Percentiles rank a stretch among this genome's conserved stretches.
Conservation (phyloP, 2,888 invertebrate species). For the Amorpha juglandis region DNA sequence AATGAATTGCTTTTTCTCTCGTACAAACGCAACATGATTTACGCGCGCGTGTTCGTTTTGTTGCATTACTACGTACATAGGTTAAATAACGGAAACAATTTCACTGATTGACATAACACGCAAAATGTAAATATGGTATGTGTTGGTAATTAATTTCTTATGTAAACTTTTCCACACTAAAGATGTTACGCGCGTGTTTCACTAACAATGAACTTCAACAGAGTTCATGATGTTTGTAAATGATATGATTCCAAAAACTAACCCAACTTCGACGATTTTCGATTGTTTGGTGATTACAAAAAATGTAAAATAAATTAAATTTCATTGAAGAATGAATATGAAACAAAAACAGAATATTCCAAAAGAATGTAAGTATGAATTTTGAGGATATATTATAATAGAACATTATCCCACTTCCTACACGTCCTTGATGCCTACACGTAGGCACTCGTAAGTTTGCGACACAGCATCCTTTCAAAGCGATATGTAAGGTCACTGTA, state of each 20-base stretch:
- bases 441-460: neutral
- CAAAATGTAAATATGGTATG: slow-evolving; percentile 15
- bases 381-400: neutral
- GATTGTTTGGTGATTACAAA: too few species aligned
- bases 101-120: slow-evolving; percentile 9
- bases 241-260: neutral
- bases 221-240: slow-evolving; percentile 2
- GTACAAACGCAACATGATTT: slow-evolving; percentile 5
- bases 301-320: neutral
- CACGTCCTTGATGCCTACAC: slow-evolving; percentile 17
- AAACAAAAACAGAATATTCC: neutral
- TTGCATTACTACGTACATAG: slow-evolving; percentile 2
- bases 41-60: slow-evolving; percentile 9
- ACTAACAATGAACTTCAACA: slow-evolving; percentile 5
- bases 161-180: neutral
- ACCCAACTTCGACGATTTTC: neutral
- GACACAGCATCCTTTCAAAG: slow-evolving; percentile 21
- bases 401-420: neutral
- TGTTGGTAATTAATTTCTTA: neutral
- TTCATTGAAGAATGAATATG: neutral
- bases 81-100: slow-evolving; percentile 10
- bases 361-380: neutral
- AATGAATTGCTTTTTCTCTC: slow-evolving; percentile 19
- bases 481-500: slow-evolving; percentile 18
- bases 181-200: slow-evolving; percentile 8